Evolutionary conservation across 2,888 invertebrate species (phyloP).

Genomic region (Eupithecia subfuscata): DNA sequence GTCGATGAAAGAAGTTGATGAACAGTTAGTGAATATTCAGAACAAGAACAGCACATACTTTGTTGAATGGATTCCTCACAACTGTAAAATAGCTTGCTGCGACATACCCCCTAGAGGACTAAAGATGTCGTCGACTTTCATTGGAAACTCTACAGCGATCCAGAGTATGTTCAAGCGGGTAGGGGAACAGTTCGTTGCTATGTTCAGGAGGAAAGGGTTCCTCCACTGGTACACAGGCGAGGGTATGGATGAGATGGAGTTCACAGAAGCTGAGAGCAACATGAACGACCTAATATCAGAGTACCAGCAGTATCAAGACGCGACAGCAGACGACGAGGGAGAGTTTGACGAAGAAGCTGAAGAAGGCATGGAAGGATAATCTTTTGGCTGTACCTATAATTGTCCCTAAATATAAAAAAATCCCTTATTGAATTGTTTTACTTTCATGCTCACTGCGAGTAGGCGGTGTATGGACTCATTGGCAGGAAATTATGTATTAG

Average conservation of each 20-base stretch:
- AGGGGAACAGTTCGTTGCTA: conserved; percentile 7
- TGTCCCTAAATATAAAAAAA: background rate
- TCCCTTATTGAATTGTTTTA: background rate
- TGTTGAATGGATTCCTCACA: conserved; percentile 13
- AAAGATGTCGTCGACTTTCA: conserved; percentile 6
- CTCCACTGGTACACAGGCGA: conserved; percentile 15
- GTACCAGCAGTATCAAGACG: conserved; percentile 12
- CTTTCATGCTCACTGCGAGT: background rate
- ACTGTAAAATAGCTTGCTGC: conserved; percentile 8
- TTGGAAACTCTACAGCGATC: conserved; percentile 17
- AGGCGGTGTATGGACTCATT: background rate
- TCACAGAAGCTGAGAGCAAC: conserved; percentile 13
- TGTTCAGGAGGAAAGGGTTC: conserved; percentile 10
- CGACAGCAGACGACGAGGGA: conserved; percentile 10
- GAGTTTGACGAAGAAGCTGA: conserved; percentile 12
- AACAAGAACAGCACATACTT: conserved; percentile 14
- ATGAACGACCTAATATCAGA: conserved; percentile 11
- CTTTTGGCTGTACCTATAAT: background rate
- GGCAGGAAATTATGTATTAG: background rate
- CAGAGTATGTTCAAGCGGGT: conserved; percentile 10
- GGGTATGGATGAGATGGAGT: conserved; percentile 14
- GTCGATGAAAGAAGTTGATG: conserved; percentile 8
- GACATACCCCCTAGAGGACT: conserved; percentile 17
- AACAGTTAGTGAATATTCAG: conserved; percentile 7
- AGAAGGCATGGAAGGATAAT: conserved; percentile 5